Conservation (phyloP, 2,888 invertebrate genomes). For the Willowsia nigromaculata region DNA sequence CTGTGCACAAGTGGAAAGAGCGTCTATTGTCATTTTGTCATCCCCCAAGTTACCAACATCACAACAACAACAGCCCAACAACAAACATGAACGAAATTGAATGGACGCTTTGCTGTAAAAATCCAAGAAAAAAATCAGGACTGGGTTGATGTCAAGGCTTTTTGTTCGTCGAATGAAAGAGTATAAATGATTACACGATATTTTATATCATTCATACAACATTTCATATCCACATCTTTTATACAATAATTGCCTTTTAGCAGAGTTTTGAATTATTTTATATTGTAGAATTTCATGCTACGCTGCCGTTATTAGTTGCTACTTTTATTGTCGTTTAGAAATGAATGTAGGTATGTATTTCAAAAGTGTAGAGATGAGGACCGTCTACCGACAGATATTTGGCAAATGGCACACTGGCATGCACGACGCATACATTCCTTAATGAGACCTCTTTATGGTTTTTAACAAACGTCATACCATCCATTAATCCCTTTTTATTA, state of each 20-base stretch:
- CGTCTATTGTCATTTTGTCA: conserved; percentile 35
- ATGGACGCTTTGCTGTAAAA: background rate
- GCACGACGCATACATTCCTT: too few relatives aligned
- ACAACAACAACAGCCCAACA: background rate
- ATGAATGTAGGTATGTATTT: background rate
- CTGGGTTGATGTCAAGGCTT: conserved; percentile 60
- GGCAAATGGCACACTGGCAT: too few relatives aligned
- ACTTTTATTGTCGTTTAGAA: background rate
- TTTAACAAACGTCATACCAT: too few relatives aligned
- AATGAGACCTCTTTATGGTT: too few relatives aligned
- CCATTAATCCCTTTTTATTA: too few relatives aligned
- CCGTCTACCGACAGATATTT: too few relatives aligned
- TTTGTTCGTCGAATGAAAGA: conserved; percentile 13
- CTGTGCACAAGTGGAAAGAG: background rate
- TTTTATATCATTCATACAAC: background rate
- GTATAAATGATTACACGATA: conserved; percentile 15
- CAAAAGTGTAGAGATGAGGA: background rate
- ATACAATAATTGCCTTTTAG: background rate
- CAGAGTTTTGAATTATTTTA: background rate
- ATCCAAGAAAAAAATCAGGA: conserved; percentile 38
- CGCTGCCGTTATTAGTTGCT: background rate
- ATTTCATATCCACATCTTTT: background rate
- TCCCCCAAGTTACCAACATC: background rate
- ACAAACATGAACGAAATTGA: background rate
- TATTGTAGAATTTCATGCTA: background rate